A percentile compares a stretch with the other conserved stretches of the same genome.
Evolutionary conservation across 64 coral and sea anemone genomes (phyloP).

Genomic region (Montipora foliosa): DNA sequence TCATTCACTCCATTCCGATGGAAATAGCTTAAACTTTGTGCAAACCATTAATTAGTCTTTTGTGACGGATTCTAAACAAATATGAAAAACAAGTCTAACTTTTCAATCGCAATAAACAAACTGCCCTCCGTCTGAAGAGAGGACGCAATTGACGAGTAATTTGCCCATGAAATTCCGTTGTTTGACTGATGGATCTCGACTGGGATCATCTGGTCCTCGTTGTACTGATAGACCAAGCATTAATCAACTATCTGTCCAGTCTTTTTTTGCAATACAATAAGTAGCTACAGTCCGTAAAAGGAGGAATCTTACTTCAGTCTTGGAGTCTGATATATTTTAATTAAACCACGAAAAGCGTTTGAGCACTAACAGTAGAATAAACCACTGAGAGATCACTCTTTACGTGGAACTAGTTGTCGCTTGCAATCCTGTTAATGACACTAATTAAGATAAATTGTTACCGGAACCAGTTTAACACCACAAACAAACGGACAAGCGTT

Average conservation of each 20-base stretch:
- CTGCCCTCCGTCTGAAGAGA: not conserved
- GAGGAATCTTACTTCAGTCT: not conserved
- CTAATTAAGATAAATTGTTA: conserved; percentile 97
- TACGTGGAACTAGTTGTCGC: conserved; percentile 21
- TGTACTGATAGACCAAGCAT: not conserved
- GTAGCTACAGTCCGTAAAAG: not conserved
- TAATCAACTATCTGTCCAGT: not conserved
- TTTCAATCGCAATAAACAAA: not conserved
- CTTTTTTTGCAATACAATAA: too few relatives aligned
- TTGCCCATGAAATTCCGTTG: not conserved
- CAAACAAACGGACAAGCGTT: conserved; percentile 62
- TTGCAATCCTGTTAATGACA: conserved; percentile 75
- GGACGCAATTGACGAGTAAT: not conserved
- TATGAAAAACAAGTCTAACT: not conserved
- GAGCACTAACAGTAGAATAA: conserved; percentile 13
- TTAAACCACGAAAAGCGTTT: not conserved
- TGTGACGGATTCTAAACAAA: not conserved
- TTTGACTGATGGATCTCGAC: not conserved
- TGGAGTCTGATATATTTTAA: conserved; percentile 49
- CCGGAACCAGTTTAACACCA: conserved; percentile 62
- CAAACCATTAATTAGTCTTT: not conserved
- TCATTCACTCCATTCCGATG: not conserved
- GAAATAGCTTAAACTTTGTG: not conserved
- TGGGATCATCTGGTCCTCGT: not conserved
- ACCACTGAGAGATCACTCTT: conserved; percentile 34